These are phyloP conservation scores for Notechis scutatus DNA, from an alignment of 2,113 vertebrate species.

Conservation along the genomic window DNA sequence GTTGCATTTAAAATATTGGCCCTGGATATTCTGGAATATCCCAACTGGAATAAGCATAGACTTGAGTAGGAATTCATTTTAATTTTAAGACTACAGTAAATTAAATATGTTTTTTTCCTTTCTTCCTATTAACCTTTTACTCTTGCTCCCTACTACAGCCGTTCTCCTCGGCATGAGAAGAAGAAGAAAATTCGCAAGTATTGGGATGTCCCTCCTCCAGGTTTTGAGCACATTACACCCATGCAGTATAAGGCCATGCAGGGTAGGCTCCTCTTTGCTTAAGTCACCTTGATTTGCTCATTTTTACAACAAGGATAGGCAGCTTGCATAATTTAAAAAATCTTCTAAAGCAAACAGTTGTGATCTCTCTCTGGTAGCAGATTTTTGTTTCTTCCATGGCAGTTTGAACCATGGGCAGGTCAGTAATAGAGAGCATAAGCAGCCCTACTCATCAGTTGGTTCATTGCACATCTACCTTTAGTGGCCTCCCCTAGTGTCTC, in stretches of 20 bases:
- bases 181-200: slow-evolving; percentile 93
- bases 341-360: neutral
- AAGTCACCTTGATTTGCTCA: neutral
- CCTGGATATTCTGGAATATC: neutral
- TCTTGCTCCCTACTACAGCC: slow-evolving; percentile 59
- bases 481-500: neutral
- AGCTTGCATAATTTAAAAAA: neutral
- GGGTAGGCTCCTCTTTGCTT: slow-evolving; percentile 63
- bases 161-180: slow-evolving; percentile 86
- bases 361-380: neutral
- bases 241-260: slow-evolving; percentile 98
- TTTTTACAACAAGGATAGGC: neutral
- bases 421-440: neutral
- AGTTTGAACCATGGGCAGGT: neutral
- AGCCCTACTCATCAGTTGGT: neutral
- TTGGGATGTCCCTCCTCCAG: slow-evolving; percentile 88
- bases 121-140: neutral
- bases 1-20: neutral
- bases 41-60: neutral
- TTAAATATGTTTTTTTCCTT: neutral
- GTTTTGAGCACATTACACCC: slow-evolving; percentile 91
- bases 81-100: neutral
- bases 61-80: neutral
- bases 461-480: neutral
- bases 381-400: neutral